Percentiles rank a stretch among this genome's conserved stretches.
These are phyloP conservation scores for Cataglyphis hispanica DNA, from an alignment of 1,140 invertebrate genomes.

Conservation along the genomic window DNA sequence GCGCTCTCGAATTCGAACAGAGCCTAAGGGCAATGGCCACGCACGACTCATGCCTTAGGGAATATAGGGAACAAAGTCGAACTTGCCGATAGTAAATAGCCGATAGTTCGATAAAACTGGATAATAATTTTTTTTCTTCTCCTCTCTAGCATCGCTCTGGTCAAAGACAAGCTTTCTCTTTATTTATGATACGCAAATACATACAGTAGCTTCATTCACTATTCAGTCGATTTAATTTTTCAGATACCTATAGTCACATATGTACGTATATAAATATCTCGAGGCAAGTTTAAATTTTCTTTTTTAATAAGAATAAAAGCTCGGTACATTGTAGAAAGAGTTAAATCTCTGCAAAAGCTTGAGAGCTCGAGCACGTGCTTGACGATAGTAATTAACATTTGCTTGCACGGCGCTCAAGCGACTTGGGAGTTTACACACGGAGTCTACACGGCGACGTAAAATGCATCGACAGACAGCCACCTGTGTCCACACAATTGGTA, in stretches of 20 bases:
- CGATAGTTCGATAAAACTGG: not conserved
- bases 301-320: conserved; percentile 1
- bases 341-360: conserved; percentile 40
- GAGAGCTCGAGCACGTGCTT: conserved; percentile 50
- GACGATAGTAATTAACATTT: conserved; percentile 76
- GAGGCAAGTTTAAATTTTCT: not conserved
- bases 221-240: not conserved
- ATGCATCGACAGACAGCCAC: conserved; percentile 68
- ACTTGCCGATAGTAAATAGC: conserved; percentile 15
- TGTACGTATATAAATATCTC: conserved; percentile 9
- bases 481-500: conserved; percentile 70
- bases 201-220: not conserved
- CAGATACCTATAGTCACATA: not conserved
- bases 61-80: not conserved
- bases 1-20: no score
- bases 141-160: not conserved
- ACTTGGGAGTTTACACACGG: conserved; percentile 68
- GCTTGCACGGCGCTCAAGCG: conserved; percentile 75
- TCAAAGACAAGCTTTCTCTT: conserved; percentile 2
- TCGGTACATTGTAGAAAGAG: not conserved
- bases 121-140: conserved; percentile 50
- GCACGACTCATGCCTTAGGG: no score
- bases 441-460: conserved; percentile 68
- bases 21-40: no score
- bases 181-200: not conserved